These are phyloP conservation scores for Clunio marinus DNA, from an alignment of 2,888 invertebrate genomes.

Conservation along the genomic window DNA sequence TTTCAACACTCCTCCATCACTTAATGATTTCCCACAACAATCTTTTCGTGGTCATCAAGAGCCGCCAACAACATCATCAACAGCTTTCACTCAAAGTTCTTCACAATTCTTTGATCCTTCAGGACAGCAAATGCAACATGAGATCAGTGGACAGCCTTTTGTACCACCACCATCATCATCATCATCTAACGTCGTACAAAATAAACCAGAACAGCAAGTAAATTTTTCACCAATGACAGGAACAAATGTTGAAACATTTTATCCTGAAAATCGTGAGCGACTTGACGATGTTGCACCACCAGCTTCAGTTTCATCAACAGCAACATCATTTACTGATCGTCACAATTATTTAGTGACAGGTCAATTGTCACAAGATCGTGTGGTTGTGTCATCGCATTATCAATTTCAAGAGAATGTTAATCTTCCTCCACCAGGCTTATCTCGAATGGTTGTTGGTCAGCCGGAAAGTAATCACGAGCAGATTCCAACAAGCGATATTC, in stretches of 20 bases:
- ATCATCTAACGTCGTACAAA: too few species aligned
- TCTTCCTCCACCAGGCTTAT: conserved; percentile 61
- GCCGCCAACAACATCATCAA: background rate
- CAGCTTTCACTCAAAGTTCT: background rate
- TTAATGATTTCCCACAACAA: conserved; percentile 25
- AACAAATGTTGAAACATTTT: background rate
- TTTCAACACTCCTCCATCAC: background rate
- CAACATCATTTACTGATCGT: conserved; percentile 52
- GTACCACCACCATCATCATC: background rate
- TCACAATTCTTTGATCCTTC: background rate
- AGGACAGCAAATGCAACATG: background rate
- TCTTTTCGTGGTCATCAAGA: background rate
- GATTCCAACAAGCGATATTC: conserved; percentile 46
- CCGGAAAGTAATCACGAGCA: conserved; percentile 53
- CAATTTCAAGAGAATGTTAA: conserved; percentile 49
- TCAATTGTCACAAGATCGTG: conserved; percentile 61
- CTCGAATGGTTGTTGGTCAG: conserved; percentile 64
- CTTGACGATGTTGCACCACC: conserved; percentile 23
- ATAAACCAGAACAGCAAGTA: background rate
- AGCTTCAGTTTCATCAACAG: background rate
- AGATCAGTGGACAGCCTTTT: background rate
- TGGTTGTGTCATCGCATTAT: conserved; percentile 40
- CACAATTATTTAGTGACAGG: conserved; percentile 75
- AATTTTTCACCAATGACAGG: background rate
- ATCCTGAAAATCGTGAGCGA: conserved; percentile 34